phyloP scores from a whole-genome alignment of 2,113 vertebrate species.

The Cariama cristata region DNA sequence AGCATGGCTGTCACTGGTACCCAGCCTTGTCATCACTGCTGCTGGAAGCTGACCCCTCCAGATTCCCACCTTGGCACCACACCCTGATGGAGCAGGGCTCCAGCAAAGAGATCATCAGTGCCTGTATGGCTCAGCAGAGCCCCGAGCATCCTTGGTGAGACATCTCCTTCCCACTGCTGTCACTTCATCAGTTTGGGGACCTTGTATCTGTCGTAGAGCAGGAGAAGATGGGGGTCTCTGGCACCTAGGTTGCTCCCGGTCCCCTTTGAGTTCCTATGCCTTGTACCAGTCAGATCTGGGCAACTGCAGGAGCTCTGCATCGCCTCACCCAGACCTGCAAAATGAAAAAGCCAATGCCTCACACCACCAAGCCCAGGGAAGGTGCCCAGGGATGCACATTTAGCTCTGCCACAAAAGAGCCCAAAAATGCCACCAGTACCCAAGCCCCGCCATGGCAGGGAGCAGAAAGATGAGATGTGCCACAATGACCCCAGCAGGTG shows the following conservation, averaged over 20 bases:
- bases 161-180: not conserved
- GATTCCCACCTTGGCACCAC: not conserved
- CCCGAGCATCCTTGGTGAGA: not conserved
- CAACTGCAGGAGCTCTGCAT: not conserved
- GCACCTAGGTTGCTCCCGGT: not conserved
- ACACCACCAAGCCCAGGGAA: not conserved
- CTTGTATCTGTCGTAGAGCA: not conserved
- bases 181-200: not conserved
- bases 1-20: not conserved
- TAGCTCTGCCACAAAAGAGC: not conserved
- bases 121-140: not conserved
- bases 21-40: not conserved
- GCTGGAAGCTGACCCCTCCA: not conserved
- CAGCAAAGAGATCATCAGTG: not conserved
- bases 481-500: not conserved
- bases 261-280: not conserved
- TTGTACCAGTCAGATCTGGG: not conserved
- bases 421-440: not conserved
- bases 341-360: not conserved
- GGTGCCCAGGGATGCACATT: not conserved
- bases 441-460: fast-evolving
- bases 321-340: not conserved
- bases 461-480: not conserved
- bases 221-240: not conserved
- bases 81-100: not conserved